Conservation (phyloP, 1,140 invertebrate species). For the Ridgeia piscesae region DNA sequence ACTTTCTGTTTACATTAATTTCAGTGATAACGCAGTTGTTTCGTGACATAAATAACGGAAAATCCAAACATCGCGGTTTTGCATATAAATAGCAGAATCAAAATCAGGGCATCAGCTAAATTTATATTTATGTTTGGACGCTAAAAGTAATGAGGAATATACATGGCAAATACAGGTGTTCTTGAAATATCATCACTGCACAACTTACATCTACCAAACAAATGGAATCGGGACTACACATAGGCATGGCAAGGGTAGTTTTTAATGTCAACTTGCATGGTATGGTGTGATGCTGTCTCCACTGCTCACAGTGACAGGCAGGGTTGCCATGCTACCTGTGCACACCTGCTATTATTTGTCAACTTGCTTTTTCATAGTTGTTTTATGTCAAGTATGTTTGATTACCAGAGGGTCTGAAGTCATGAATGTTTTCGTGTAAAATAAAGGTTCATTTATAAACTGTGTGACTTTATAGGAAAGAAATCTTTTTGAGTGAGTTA, state of each 20-base stretch:
- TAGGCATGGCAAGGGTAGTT: neutral
- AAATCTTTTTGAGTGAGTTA: neutral
- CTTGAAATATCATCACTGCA: too few relatives aligned
- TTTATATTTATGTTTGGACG: too few relatives aligned
- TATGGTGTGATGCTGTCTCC: neutral
- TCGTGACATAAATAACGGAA: neutral
- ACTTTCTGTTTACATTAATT: neutral
- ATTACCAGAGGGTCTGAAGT: neutral
- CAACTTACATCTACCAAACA: too few relatives aligned
- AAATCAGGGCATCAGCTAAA: neutral
- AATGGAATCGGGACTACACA: neutral
- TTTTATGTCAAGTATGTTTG: neutral
- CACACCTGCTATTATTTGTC: neutral
- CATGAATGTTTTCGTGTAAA: neutral
- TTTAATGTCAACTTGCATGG: neutral
- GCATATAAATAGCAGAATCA: neutral
- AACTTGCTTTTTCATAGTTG: neutral
- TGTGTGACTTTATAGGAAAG: neutral
- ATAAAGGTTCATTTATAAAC: neutral
- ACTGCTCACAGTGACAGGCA: neutral
- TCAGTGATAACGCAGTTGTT: neutral
- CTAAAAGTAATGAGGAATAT: too few relatives aligned
- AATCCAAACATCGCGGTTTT: neutral
- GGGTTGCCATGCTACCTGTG: neutral
- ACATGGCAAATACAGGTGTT: too few relatives aligned